These are phyloP conservation scores for Corythaeola cristata DNA, from an alignment of 2,113 vertebrate species.

Conservation along the genomic window DNA sequence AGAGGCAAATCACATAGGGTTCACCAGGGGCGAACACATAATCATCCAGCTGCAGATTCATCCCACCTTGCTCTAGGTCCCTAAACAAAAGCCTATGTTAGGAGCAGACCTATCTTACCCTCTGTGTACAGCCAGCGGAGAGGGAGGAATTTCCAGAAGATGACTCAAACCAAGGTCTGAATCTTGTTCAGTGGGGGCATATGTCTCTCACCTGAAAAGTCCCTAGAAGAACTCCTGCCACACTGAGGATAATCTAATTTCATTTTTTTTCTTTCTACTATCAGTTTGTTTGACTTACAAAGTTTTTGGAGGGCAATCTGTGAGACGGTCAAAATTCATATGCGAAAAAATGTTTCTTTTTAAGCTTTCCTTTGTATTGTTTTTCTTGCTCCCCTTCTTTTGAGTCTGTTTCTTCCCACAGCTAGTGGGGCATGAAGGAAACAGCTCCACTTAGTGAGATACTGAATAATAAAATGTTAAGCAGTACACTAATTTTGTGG, in stretches of 20 bases:
- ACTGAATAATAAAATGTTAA: conserved; percentile 59
- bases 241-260: neutral
- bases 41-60: conserved; percentile 32
- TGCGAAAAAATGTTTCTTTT: neutral
- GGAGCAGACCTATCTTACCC: neutral
- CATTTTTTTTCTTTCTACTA: neutral
- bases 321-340: neutral
- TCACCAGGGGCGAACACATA: neutral
- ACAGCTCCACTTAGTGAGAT: conserved; percentile 28
- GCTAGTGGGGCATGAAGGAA: conserved; percentile 6
- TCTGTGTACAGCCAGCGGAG: neutral
- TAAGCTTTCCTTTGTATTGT: neutral
- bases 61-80: conserved; percentile 5
- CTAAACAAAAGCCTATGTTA: neutral
- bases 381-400: neutral
- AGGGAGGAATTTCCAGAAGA: neutral
- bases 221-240: neutral
- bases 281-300: neutral
- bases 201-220: neutral
- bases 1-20: conserved; percentile 11
- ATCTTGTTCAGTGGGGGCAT: neutral
- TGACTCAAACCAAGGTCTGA: neutral
- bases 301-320: neutral
- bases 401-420: neutral
- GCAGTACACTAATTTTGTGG: conserved; percentile 30